phyloP scores from a whole-genome alignment of 2,797 vertebrate species.

The Myotis myotis region DNA sequence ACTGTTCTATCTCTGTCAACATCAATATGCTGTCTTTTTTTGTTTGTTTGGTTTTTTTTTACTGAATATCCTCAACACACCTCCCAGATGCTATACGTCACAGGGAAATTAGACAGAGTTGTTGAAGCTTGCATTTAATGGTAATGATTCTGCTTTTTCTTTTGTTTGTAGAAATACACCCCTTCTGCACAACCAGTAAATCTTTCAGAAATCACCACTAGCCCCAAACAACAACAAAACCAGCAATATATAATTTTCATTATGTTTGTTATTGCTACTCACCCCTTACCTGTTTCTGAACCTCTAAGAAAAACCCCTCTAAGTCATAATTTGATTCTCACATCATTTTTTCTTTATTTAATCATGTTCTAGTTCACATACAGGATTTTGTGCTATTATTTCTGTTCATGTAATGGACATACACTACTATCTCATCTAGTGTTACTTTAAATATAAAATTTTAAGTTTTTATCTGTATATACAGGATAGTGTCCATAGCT shows the following conservation, averaged over 20 bases:
- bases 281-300: neutral
- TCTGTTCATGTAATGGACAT: neutral
- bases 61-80: neutral
- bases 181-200: neutral
- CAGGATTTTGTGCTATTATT: neutral
- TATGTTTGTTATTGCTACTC: neutral
- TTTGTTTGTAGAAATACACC: slow-evolving; percentile 7
- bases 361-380: neutral
- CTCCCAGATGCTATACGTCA: neutral
- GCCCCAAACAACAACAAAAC: neutral
- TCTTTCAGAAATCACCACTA: slow-evolving; percentile 7
- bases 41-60: neutral
- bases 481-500: neutral
- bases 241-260: neutral
- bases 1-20: neutral
- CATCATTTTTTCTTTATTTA: neutral
- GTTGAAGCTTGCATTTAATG: neutral
- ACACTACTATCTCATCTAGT: neutral
- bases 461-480: neutral
- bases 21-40: neutral
- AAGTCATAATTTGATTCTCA: neutral
- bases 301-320: neutral
- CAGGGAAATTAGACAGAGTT: neutral
- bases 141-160: neutral
- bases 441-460: neutral